Conservation (phyloP, 23 tunicate species). For the Clavelina lepadiformis region DNA sequence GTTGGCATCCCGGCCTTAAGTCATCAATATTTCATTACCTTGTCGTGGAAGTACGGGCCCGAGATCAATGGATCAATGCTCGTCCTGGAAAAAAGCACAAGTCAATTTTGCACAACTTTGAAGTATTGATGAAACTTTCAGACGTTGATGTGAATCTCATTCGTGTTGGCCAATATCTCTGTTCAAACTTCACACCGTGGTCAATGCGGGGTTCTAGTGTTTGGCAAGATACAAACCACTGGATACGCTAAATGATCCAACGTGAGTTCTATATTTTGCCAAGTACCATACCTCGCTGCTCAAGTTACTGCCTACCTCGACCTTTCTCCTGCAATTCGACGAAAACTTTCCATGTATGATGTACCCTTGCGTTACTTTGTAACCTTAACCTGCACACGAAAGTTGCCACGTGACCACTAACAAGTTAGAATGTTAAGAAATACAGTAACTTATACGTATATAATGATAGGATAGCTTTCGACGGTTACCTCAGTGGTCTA, state of each 20-base stretch:
- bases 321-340: background rate
- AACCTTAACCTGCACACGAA: background rate
- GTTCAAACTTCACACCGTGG: conserved; percentile 1
- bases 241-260: conserved; percentile 31
- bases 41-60: too few relatives aligned
- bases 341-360: background rate
- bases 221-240: conserved; percentile 68
- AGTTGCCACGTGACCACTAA: too few relatives aligned
- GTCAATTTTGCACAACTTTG: too few relatives aligned
- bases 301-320: background rate
- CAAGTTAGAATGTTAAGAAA: too few relatives aligned
- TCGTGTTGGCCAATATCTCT: background rate
- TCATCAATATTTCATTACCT: too few relatives aligned
- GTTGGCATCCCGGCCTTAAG: too few relatives aligned
- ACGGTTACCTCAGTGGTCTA: background rate
- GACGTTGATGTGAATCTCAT: background rate
- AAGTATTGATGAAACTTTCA: too few relatives aligned
- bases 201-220: conserved; percentile 40
- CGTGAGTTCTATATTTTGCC: conserved; percentile 93
- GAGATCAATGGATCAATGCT: too few relatives aligned
- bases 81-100: background rate
- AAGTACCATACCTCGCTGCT: conserved; percentile 62
- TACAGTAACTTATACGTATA: too few relatives aligned
- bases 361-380: too few relatives aligned
- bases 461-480: background rate